Evolutionary conservation across 2,888 invertebrate species (phyloP).

Genomic region (Craniophora ligustri): DNA sequence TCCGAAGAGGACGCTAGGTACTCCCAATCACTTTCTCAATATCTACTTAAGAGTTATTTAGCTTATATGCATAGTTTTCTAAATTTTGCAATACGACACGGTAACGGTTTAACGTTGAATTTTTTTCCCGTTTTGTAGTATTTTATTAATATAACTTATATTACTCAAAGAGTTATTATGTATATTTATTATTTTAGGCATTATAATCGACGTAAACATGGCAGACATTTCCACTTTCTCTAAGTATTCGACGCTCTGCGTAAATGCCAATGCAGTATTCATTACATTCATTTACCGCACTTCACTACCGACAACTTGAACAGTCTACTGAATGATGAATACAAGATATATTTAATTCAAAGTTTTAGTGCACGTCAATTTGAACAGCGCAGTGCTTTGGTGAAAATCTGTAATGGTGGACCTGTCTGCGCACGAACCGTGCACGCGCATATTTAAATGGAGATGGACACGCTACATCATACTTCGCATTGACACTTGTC

Average conservation of each 20-base stretch:
- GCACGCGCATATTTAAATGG: too few relatives aligned
- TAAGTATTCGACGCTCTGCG: constrained; percentile 16
- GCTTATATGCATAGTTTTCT: constrained; percentile 6
- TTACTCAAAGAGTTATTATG: constrained; percentile 35
- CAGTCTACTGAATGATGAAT: constrained; percentile 13
- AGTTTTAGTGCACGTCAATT: constrained; percentile 20
- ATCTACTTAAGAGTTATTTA: too few relatives aligned
- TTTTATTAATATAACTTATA: constrained; percentile 29
- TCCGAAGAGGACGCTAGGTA: too few relatives aligned
- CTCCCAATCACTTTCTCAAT: too few relatives aligned
- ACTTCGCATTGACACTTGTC: too few relatives aligned
- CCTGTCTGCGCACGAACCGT: too few relatives aligned
- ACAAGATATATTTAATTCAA: constrained; percentile 17
- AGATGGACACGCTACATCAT: too few relatives aligned
- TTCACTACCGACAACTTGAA: constrained; percentile 12
- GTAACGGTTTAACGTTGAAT: constrained; percentile 29
- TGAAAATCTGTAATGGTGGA: too few relatives aligned
- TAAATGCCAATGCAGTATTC: constrained; percentile 20
- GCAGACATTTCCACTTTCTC: constrained; percentile 1
- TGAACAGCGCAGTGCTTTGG: constrained; percentile 22
- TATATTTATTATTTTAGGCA: constrained; percentile 24
- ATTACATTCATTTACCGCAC: constrained; percentile 21
- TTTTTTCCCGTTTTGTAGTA: constrained; percentile 13
- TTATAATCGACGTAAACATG: constrained; percentile 18
- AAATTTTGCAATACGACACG: constrained; percentile 11